Conservation (phyloP, 2,888 invertebrate species). For the Sminthurinus aureus region DNA sequence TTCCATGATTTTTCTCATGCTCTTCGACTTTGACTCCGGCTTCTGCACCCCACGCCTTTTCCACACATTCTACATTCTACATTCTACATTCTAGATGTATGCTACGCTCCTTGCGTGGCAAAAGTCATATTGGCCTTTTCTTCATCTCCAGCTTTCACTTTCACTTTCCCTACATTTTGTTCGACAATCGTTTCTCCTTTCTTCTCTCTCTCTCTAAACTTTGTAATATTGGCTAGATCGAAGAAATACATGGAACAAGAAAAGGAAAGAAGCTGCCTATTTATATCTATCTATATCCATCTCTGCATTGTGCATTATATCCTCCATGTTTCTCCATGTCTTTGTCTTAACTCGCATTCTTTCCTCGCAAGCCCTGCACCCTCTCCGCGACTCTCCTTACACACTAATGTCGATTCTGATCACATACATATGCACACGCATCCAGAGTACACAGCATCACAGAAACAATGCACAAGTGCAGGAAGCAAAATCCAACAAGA, state of each 20-base stretch:
- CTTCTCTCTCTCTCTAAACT: not conserved
- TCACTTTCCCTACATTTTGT: not conserved
- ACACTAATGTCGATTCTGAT: not conserved
- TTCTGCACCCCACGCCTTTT: too few species aligned
- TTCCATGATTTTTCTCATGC: conserved; percentile 45
- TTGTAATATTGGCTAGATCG: conserved; percentile 26
- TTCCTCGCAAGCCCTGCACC: too few species aligned
- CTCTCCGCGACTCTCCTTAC: not conserved
- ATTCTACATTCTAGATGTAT: too few species aligned
- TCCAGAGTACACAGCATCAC: too few species aligned
- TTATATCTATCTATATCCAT: too few species aligned
- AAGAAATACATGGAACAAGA: conserved; percentile 18
- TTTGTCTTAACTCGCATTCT: not conserved
- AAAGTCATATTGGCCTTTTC: conserved; percentile 32
- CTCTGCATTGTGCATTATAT: too few species aligned
- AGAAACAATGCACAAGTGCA: too few species aligned
- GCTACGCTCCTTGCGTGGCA: not conserved
- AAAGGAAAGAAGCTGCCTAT: not conserved
- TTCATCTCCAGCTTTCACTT: conserved; percentile 2
- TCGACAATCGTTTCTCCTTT: not conserved
- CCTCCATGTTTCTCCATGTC: conserved; percentile 10
- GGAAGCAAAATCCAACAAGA: too few species aligned
- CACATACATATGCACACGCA: not conserved
- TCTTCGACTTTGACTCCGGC: not conserved
- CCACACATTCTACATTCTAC: not conserved